These are phyloP conservation scores for Strigamia maritima DNA, from an alignment of 2,888 invertebrate species.

Conservation along the genomic window DNA sequence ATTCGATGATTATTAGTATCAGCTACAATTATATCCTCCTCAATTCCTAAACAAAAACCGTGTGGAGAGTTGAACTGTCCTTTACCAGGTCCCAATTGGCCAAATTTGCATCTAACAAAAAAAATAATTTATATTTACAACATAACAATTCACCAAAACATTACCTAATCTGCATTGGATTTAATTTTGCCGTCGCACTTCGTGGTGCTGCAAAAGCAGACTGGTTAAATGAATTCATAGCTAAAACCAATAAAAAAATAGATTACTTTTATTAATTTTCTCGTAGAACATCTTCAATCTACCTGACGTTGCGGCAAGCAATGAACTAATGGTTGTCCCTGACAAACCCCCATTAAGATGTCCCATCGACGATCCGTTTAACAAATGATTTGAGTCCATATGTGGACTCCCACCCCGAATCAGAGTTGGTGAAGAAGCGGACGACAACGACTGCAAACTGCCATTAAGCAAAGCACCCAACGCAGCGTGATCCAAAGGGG, in stretches of 20 bases:
- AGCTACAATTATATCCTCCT: constrained; percentile 94
- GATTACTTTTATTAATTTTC: background rate
- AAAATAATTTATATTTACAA: constrained; percentile 55
- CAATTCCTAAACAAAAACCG: constrained; percentile 90
- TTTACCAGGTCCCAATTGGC: constrained; percentile 85
- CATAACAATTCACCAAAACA: background rate
- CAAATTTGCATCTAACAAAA: constrained; percentile 92
- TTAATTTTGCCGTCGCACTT: constrained; percentile 49
- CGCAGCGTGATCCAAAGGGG: constrained; percentile 39
- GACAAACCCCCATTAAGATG: constrained; percentile 33
- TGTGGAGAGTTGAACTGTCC: constrained; percentile 96
- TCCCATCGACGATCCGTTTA: constrained; percentile 37
- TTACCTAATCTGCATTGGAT: constrained; percentile 55
- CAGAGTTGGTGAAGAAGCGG: constrained; percentile 28
- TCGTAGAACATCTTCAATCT: no score
- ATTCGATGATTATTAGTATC: constrained; percentile 96
- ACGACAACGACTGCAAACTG: constrained; percentile 39
- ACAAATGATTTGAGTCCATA: constrained; percentile 38
- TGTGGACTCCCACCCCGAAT: constrained; percentile 40
- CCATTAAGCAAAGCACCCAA: constrained; percentile 43
- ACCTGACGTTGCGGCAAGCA: background rate
- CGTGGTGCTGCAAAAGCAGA: constrained; percentile 44
- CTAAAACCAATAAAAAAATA: constrained; percentile 38
- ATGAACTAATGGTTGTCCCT: constrained; percentile 7
- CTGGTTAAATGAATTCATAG: constrained; percentile 46